These are phyloP conservation scores for Thymelicus lineola DNA, from an alignment of 2,888 invertebrate species.

Conservation along the genomic window DNA sequence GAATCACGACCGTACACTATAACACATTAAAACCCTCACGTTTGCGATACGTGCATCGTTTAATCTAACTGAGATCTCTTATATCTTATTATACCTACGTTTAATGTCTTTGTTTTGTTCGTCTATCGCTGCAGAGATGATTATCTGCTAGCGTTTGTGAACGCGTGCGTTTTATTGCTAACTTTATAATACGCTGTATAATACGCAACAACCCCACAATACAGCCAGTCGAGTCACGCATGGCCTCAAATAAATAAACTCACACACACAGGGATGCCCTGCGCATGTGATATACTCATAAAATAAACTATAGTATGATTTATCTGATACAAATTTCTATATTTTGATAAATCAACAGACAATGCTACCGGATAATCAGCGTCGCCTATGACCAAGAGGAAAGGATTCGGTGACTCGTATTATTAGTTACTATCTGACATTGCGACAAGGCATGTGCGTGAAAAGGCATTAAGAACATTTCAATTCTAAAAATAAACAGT, in stretches of 20 bases:
- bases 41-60: slow-evolving; percentile 45
- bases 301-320: no score
- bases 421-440: no score
- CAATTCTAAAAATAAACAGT: no score
- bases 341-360: no score
- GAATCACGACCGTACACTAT: not conserved
- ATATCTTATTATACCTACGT: slow-evolving; percentile 24
- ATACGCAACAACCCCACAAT: slow-evolving; percentile 31
- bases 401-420: no score
- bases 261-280: no score
- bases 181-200: slow-evolving; percentile 49
- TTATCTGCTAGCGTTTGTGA: slow-evolving; percentile 35
- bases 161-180: slow-evolving; percentile 56
- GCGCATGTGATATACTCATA: no score
- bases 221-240: slow-evolving; percentile 23
- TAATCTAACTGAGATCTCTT: slow-evolving; percentile 40
- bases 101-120: slow-evolving; percentile 44
- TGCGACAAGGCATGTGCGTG: no score
- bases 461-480: no score
- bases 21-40: slow-evolving; percentile 29
- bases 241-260: not conserved
- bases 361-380: no score
- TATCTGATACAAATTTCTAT: no score
- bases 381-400: no score
- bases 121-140: slow-evolving; percentile 35